These are phyloP conservation scores for Bombus balteatus DNA, from an alignment of 1,140 invertebrate species.

Conservation along the genomic window DNA sequence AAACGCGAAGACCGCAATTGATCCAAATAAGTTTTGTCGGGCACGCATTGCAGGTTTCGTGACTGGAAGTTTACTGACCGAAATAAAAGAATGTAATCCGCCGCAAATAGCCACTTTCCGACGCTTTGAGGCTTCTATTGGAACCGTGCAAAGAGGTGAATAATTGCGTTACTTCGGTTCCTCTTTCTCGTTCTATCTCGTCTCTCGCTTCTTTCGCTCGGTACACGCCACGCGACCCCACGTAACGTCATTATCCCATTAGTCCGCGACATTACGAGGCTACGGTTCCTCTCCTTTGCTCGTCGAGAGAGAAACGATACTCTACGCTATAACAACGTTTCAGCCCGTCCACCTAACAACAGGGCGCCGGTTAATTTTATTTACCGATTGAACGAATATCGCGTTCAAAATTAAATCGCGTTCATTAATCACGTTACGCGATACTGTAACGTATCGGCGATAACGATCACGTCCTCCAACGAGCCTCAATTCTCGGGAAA, in stretches of 20 bases:
- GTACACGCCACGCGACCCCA: slow-evolving; percentile 59
- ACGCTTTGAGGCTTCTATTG: slow-evolving; percentile 46
- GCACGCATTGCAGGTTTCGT: slow-evolving; percentile 11
- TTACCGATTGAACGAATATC: slow-evolving; percentile 46
- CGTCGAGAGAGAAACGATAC: slow-evolving; percentile 21
- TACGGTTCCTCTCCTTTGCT: slow-evolving; percentile 31
- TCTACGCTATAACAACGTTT: slow-evolving; percentile 12
- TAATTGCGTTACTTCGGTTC: slow-evolving; percentile 67
- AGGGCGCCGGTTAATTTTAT: slow-evolving; percentile 55
- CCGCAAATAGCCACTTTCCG: slow-evolving; percentile 30
- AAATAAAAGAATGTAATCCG: slow-evolving; percentile 27
- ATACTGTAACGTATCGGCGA: not conserved
- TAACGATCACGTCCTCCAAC: not conserved
- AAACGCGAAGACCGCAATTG: not conserved
- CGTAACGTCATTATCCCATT: slow-evolving; percentile 75
- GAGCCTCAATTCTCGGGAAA: not conserved
- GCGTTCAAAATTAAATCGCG: slow-evolving; percentile 26
- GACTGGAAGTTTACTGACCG: slow-evolving; percentile 32
- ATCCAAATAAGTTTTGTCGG: not conserved
- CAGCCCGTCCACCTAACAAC: slow-evolving; percentile 18
- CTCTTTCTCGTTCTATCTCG: slow-evolving; percentile 9
- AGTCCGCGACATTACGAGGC: slow-evolving; percentile 58
- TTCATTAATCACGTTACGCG: not conserved
- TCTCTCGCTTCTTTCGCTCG: slow-evolving; percentile 8
- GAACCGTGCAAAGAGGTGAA: slow-evolving; percentile 57